Evolutionary conservation across 1,140 invertebrate genomes (phyloP).

Genomic region (Microplitis mediator): DNA sequence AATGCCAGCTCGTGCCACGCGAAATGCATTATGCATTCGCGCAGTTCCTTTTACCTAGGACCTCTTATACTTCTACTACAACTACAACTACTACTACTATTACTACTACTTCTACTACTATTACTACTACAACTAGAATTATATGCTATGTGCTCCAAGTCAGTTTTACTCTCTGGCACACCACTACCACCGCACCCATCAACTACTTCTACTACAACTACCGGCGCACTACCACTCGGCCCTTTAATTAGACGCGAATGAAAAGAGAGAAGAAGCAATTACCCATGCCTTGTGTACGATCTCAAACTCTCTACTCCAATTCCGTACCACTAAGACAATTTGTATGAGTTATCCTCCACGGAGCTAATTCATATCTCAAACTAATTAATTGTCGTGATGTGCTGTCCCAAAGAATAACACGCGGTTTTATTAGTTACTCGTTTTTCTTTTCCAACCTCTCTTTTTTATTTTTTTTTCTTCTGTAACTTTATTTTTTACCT

Average conservation of each 20-base stretch:
- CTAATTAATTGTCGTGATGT: not conserved
- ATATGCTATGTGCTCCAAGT: too few relatives aligned
- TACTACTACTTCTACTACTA: too few relatives aligned
- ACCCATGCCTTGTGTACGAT: slow-evolving; percentile 32
- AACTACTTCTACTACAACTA: not conserved
- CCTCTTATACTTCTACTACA: not conserved
- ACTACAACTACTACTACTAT: too few relatives aligned
- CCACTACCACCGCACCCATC: too few relatives aligned
- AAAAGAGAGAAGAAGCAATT: slow-evolving; percentile 49
- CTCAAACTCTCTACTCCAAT: not conserved
- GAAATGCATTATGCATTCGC: slow-evolving; percentile 56
- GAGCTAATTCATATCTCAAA: slow-evolving; percentile 17
- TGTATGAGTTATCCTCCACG: slow-evolving; percentile 21
- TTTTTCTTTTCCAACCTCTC: not conserved
- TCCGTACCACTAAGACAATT: slow-evolving; percentile 19
- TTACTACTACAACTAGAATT: too few relatives aligned
- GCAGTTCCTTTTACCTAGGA: slow-evolving; percentile 41
- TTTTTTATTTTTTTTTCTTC: too few relatives aligned
- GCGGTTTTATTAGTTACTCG: not conserved
- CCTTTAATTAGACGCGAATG: slow-evolving; percentile 51
- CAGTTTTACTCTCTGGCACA: too few relatives aligned
- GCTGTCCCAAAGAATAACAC: not conserved
- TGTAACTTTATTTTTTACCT: too few relatives aligned
- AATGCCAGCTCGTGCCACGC: slow-evolving; percentile 35
- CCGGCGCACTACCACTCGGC: slow-evolving; percentile 18